These are phyloP conservation scores for Cryptus viduatorius DNA, from an alignment of 2,888 invertebrate species.

Conservation along the genomic window DNA sequence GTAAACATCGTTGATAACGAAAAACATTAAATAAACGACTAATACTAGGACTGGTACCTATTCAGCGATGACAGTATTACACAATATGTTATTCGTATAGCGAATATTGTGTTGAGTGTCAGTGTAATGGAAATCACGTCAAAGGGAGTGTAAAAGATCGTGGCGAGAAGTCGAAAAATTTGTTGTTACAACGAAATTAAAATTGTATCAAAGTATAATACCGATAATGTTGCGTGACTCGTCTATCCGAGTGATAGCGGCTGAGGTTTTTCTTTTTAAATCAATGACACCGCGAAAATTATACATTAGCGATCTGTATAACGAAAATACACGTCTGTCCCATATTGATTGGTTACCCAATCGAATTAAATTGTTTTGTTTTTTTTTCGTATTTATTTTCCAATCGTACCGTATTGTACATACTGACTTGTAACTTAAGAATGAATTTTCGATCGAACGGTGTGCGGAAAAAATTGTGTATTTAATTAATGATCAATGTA, in stretches of 20 bases:
- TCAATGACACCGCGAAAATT: background rate
- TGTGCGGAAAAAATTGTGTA: background rate
- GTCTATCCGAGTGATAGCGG: no score
- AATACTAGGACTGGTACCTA: conserved; percentile 11
- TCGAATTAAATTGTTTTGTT: background rate
- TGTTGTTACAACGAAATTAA: conserved; percentile 19
- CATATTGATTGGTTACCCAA: background rate
- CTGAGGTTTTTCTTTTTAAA: background rate
- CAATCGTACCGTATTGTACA: conserved; percentile 21
- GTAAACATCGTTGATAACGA: conserved; percentile 8
- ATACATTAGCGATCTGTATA: background rate
- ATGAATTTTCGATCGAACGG: conserved; percentile 1
- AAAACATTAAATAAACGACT: background rate
- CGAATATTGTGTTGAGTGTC: conserved; percentile 22
- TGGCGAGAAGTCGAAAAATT: background rate
- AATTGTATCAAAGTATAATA: conserved; percentile 10
- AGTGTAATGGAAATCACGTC: conserved; percentile 24
- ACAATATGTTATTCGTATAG: conserved; percentile 30
- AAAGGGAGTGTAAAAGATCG: conserved; percentile 16
- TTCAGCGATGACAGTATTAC: conserved; percentile 43
- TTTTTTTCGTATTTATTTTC: conserved; percentile 6
- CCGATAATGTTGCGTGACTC: background rate
- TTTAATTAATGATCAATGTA: conserved; percentile 14
- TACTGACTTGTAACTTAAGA: conserved; percentile 11
- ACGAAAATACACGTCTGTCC: background rate